A percentile compares a stretch with the other conserved stretches of the same genome.
Conservation (phyloP, 2,113 vertebrate species). For the Cyphomyrus discorhynchus region DNA sequence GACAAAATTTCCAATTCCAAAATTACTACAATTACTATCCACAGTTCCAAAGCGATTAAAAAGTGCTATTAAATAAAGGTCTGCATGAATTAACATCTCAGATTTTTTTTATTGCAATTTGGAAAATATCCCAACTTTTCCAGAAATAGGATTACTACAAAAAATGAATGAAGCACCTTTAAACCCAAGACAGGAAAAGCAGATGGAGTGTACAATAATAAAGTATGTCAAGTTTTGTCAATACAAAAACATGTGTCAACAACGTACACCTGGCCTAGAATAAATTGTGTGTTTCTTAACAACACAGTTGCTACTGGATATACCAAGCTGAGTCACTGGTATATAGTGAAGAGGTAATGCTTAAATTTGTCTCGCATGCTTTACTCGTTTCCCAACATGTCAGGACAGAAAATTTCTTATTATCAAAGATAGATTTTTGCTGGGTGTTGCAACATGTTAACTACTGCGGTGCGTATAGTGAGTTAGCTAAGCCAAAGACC, state of each 20-base stretch:
- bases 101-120: too few species aligned
- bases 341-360: background rate
- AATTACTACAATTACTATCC: too few species aligned
- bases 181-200: background rate
- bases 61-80: too few species aligned
- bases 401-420: background rate
- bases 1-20: too few species aligned
- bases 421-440: background rate
- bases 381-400: background rate
- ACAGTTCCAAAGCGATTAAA: too few species aligned
- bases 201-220: background rate
- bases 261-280: background rate
- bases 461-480: background rate
- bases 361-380: background rate
- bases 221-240: background rate
- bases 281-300: conserved; percentile 17
- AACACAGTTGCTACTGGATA: background rate
- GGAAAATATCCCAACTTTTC: too few species aligned
- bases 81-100: too few species aligned
- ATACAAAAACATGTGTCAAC: conserved; percentile 8
- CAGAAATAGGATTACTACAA: background rate
- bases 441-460: background rate
- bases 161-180: background rate
- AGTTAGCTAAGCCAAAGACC: background rate
- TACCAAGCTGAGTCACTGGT: background rate